Conservation (phyloP, 2,113 vertebrate genomes). For the Thymallus thymallus region DNA sequence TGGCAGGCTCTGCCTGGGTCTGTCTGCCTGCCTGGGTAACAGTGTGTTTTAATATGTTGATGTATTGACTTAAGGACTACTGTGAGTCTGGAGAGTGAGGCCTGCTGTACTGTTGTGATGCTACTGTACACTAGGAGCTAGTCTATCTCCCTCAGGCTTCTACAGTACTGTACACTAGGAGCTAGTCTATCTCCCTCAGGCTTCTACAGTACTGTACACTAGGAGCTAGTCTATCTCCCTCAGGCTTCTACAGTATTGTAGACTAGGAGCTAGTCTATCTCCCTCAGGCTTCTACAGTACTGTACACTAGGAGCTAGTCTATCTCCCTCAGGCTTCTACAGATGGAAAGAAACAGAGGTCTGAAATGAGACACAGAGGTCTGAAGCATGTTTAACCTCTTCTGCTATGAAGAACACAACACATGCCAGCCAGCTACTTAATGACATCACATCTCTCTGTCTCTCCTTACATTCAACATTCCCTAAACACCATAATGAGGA, state of each 20-base stretch:
- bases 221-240: too few species aligned
- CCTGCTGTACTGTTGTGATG: not conserved
- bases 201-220: not conserved
- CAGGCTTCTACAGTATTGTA: not conserved
- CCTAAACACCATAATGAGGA: slow-evolving; percentile 63
- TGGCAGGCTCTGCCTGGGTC: not conserved
- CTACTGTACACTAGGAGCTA: not conserved
- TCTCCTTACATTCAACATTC: slow-evolving; percentile 62
- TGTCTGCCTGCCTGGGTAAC: slow-evolving; percentile 23
- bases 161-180: too few species aligned
- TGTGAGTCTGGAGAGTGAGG: slow-evolving; percentile 37
- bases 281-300: too few species aligned
- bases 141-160: not conserved
- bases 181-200: not conserved
- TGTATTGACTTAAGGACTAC: slow-evolving; percentile 50
- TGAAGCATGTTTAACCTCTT: slow-evolving; percentile 61
- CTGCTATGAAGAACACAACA: slow-evolving; percentile 51
- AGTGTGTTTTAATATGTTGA: slow-evolving; percentile 44
- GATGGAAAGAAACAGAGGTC: slow-evolving; percentile 22
- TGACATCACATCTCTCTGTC: slow-evolving; percentile 67
- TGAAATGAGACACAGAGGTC: too few species aligned
- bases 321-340: not conserved
- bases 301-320: too few species aligned
- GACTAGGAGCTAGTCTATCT: not conserved
- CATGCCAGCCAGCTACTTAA: slow-evolving; percentile 63